phyloP scores from a whole-genome alignment of 37 sponge, comb jelly and placozoan genomes.

The Beroe ovata region DNA sequence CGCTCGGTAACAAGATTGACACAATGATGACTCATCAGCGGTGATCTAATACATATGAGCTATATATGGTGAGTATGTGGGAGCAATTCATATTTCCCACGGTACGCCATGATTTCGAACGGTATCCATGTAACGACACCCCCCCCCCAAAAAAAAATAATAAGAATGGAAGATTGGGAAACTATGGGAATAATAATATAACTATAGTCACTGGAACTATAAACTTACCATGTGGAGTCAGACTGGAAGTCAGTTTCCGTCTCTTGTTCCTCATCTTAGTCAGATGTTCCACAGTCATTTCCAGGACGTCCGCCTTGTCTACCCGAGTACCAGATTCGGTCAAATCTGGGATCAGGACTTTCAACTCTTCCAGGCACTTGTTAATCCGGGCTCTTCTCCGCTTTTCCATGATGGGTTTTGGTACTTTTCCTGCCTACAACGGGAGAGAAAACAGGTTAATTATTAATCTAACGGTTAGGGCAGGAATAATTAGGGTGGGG shows the following conservation, averaged over 20 bases:
- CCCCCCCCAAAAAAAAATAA: too few relatives aligned
- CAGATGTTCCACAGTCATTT: conserved; percentile 61
- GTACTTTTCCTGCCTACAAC: conserved; percentile 43
- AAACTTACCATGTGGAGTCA: conserved; percentile 55
- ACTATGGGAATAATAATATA: too few relatives aligned
- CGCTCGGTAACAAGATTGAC: too few relatives aligned
- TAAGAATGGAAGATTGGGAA: too few relatives aligned
- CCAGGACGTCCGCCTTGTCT: conserved; percentile 63
- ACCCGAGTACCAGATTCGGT: conserved; percentile 33
- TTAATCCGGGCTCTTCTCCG: conserved; percentile 51
- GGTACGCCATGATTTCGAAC: too few relatives aligned
- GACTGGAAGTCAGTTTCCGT: conserved; percentile 55
- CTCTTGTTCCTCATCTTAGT: conserved; percentile 56
- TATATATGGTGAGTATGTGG: too few relatives aligned
- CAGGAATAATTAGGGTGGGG: background rate
- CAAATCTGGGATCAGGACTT: conserved; percentile 48
- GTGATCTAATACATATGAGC: too few relatives aligned
- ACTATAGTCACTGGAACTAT: too few relatives aligned
- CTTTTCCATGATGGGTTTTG: conserved; percentile 59
- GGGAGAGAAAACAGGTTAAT: background rate
- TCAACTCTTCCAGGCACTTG: conserved; percentile 57
- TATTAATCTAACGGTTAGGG: background rate
- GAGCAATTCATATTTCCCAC: too few relatives aligned
- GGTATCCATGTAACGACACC: too few relatives aligned
- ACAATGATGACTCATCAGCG: too few relatives aligned